Conservation (phyloP, 2,113 vertebrate species). For the Pollimyrus isidori region DNA sequence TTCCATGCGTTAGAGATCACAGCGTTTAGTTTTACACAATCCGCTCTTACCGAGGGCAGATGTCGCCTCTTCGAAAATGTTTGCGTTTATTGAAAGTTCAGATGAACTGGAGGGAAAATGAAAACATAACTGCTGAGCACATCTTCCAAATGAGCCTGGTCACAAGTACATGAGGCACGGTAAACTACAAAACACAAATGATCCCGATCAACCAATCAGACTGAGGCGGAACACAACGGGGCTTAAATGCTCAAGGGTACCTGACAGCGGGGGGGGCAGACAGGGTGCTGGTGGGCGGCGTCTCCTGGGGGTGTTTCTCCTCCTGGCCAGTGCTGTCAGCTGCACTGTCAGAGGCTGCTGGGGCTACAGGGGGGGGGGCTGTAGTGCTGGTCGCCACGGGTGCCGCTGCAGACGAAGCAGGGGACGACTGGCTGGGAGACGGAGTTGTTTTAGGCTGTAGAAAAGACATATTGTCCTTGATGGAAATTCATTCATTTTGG, state of each 20-base stretch:
- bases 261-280: conserved; percentile 47
- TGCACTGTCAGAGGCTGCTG: conserved; percentile 45
- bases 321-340: conserved; percentile 54
- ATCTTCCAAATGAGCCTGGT: background rate
- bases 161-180: background rate
- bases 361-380: conserved; percentile 43
- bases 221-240: background rate
- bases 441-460: conserved; percentile 72
- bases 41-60: conserved; percentile 77
- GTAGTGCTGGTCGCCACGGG: conserved; percentile 44
- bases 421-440: conserved; percentile 51
- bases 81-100: conserved; percentile 69
- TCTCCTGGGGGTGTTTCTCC: conserved; percentile 60
- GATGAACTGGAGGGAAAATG: conserved; percentile 64
- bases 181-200: background rate
- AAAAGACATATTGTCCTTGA: background rate
- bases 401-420: conserved; percentile 37
- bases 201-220: background rate
- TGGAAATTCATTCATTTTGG: background rate
- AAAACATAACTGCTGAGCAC: conserved; percentile 21
- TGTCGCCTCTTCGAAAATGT: conserved; percentile 88
- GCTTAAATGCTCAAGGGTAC: conserved; percentile 33
- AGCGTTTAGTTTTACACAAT: background rate
- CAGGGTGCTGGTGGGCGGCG: conserved; percentile 47
- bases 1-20: background rate